Conservation (phyloP, 2,113 vertebrate genomes). For the Bothrops jararaca region DNA sequence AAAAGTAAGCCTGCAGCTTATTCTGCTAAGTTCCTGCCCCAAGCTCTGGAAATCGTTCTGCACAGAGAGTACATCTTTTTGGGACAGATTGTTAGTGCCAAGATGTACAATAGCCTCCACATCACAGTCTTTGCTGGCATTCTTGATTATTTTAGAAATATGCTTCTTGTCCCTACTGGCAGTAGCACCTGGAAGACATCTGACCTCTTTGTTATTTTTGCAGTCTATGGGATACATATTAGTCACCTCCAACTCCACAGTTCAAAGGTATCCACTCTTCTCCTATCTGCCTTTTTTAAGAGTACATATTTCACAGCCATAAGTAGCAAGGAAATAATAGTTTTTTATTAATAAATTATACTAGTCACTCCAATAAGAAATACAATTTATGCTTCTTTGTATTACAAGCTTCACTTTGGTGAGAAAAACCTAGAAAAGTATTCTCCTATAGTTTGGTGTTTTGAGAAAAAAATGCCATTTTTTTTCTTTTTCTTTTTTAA, state of each 20-base stretch:
- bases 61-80: no score
- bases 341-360: background rate
- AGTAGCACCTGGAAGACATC: no score
- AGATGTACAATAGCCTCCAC: no score
- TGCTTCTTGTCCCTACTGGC: no score
- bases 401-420: background rate
- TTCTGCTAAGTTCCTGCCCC: no score
- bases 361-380: background rate
- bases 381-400: background rate
- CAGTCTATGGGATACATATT: background rate
- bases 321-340: background rate
- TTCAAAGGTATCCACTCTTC: background rate
- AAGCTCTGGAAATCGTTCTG: no score
- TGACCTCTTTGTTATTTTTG: background rate
- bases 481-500: background rate
- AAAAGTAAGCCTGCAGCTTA: no score
- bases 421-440: background rate
- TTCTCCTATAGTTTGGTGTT: background rate
- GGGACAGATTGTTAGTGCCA: no score
- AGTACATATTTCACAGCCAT: background rate
- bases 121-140: no score
- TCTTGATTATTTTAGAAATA: no score
- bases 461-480: background rate
- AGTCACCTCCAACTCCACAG: background rate
- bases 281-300: background rate